Conservation (phyloP, 2,113 vertebrate species). For the Entelurus aequoreus region DNA sequence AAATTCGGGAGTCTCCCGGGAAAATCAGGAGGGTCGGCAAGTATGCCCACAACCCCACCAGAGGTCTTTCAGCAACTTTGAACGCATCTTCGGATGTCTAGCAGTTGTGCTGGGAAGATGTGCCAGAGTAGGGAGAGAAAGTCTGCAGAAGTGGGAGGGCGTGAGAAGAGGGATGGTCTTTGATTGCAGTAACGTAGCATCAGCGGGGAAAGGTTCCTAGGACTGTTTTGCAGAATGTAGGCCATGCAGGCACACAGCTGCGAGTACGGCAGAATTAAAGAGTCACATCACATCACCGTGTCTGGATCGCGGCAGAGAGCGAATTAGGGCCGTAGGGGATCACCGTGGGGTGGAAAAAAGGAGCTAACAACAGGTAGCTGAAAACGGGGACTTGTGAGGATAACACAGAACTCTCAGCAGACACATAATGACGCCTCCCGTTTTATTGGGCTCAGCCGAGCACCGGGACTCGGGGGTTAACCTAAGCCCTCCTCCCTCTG, state of each 20-base stretch:
- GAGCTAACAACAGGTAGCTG: constrained; percentile 29
- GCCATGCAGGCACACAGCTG: constrained; percentile 45
- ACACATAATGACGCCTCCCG: constrained; percentile 39
- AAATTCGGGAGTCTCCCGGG: too few relatives aligned
- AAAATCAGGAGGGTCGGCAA: too few relatives aligned
- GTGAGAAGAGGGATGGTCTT: constrained; percentile 55
- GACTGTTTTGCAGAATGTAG: constrained; percentile 60
- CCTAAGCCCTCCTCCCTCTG: constrained; percentile 34
- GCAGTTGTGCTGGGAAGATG: constrained; percentile 9
- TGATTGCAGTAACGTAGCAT: constrained; percentile 58
- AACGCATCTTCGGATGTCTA: not conserved
- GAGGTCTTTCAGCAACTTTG: not conserved
- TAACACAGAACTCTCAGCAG: constrained; percentile 15
- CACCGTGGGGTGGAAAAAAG: constrained; percentile 16
- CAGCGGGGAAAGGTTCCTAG: constrained; percentile 46
- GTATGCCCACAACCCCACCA: too few relatives aligned
- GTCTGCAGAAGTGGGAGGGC: constrained; percentile 40
- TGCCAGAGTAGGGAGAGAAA: constrained; percentile 38
- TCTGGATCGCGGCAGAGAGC: constrained; percentile 29
- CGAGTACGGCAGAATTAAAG: constrained; percentile 31
- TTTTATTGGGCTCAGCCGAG: constrained; percentile 49
- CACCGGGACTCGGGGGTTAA: constrained; percentile 58
- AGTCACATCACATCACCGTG: constrained; percentile 27
- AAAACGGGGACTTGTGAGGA: constrained; percentile 20
- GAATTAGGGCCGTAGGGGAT: not conserved